phyloP scores from a whole-genome alignment of 2,113 vertebrate genomes.

The Phoenicopterus ruber region DNA sequence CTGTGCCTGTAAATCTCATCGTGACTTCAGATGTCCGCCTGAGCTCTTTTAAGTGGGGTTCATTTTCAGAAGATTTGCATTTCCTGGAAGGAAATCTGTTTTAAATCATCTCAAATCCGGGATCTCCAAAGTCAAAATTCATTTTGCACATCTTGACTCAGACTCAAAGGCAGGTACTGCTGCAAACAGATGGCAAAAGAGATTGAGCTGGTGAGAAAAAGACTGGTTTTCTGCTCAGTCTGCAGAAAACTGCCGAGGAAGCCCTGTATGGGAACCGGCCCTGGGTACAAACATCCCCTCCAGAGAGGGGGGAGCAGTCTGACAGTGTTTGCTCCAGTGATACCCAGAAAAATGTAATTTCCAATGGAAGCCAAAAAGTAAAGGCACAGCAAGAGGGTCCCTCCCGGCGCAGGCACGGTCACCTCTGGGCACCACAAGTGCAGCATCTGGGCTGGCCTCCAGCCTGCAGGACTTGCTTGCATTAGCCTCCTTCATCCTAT shows the following conservation, averaged over 20 bases:
- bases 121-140: background rate
- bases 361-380: background rate
- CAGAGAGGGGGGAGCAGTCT: background rate
- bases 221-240: background rate
- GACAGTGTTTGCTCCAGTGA: background rate
- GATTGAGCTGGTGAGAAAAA: background rate
- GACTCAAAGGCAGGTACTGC: background rate
- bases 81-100: background rate
- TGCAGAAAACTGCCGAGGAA: background rate
- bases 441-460: background rate
- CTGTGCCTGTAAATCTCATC: background rate
- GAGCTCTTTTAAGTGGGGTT: background rate
- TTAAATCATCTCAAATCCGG: background rate
- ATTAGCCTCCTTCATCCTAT: constrained; percentile 9
- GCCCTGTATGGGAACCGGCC: fast-evolving
- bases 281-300: background rate
- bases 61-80: background rate
- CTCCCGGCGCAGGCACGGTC: background rate
- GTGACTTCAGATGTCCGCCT: background rate
- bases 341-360: background rate
- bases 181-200: background rate
- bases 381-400: background rate
- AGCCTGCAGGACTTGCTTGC: background rate
- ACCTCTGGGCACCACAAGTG: fast-evolving
- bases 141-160: background rate